A percentile compares a stretch with the other conserved stretches of the same genome.
These are phyloP conservation scores for Eremophila alpestris DNA, from an alignment of 2,797 vertebrate species.

Conservation along the genomic window DNA sequence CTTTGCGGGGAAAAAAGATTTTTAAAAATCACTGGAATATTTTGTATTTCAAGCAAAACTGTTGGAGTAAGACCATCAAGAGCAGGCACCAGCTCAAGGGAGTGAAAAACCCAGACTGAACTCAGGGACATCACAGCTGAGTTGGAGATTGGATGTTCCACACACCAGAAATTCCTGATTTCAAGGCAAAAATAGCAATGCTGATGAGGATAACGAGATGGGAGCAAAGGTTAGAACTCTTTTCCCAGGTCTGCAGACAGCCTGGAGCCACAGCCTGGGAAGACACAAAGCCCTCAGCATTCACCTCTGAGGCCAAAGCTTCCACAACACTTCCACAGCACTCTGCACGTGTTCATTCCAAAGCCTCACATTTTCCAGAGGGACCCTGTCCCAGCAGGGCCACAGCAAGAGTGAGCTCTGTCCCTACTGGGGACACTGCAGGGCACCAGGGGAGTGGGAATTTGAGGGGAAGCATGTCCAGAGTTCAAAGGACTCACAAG, in stretches of 20 bases:
- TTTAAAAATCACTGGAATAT: background rate
- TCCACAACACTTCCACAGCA: background rate
- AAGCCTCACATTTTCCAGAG: background rate
- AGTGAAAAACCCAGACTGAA: background rate
- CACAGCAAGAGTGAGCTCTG: background rate
- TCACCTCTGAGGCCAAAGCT: background rate
- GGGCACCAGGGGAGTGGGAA: background rate
- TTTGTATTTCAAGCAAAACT: background rate
- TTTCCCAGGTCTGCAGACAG: background rate
- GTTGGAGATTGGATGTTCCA: background rate
- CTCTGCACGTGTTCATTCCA: background rate
- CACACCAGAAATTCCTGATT: background rate
- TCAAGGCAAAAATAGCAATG: background rate
- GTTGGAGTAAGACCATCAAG: background rate
- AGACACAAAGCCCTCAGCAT: background rate
- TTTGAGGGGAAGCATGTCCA: background rate
- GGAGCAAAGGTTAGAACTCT: background rate
- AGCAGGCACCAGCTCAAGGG: background rate
- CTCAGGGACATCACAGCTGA: fast-evolving
- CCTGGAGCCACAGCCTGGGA: background rate
- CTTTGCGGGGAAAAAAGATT: background rate
- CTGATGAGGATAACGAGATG: background rate
- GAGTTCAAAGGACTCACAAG: too few relatives aligned
- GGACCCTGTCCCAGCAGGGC: background rate
- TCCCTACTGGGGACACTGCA: background rate